phyloP scores from a whole-genome alignment of 2,113 vertebrate genomes.

The Tenebrosternarchus preto region DNA sequence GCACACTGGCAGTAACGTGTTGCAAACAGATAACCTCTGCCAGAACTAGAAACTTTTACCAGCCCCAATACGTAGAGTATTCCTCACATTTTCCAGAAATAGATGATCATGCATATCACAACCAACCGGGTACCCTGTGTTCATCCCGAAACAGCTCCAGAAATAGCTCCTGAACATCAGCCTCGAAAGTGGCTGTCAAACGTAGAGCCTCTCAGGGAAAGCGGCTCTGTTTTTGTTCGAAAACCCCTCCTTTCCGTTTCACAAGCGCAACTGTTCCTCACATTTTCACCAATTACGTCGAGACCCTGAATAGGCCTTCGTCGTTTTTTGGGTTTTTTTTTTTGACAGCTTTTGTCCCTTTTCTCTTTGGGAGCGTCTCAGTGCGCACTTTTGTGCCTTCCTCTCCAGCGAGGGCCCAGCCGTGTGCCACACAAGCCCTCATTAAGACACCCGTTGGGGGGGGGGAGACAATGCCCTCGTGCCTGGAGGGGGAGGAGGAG shows the following conservation, averaged over 20 bases:
- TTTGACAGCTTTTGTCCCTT: neutral
- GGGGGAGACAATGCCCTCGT: constrained; percentile 56
- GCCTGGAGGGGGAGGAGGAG: constrained; percentile 36
- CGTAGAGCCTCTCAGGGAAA: neutral
- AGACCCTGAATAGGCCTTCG: constrained; percentile 12
- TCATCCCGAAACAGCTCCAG: neutral
- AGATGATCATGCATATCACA: neutral
- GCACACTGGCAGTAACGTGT: neutral
- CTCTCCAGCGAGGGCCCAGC: constrained; percentile 41
- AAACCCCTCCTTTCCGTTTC: neutral
- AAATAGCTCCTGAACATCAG: constrained; percentile 16
- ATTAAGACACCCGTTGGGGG: constrained; percentile 63
- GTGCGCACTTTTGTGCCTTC: neutral
- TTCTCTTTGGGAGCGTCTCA: neutral
- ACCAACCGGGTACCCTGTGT: neutral
- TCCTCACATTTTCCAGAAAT: neutral
- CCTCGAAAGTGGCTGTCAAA: constrained; percentile 3
- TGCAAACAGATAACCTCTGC: neutral
- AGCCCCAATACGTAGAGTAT: neutral
- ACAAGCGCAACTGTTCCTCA: neutral
- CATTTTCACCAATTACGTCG: constrained; percentile 1
- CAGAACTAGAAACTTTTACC: neutral
- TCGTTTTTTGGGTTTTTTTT: neutral
- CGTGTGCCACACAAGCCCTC: constrained; percentile 58
- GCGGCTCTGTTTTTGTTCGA: constrained; percentile 17